Conservation (phyloP, 1,140 invertebrate species). For the Stegodyphus mimosarum region DNA sequence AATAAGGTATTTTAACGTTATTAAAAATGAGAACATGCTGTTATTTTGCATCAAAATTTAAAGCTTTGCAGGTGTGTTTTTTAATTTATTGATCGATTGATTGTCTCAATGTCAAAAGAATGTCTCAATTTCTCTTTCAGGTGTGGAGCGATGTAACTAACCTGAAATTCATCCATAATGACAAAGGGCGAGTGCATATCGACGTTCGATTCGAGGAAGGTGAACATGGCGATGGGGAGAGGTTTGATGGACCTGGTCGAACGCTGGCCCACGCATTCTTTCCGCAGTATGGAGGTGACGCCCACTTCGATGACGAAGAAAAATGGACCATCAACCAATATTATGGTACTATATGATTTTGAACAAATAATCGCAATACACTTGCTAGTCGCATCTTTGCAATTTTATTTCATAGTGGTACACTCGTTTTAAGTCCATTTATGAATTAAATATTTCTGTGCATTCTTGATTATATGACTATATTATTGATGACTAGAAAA, state of each 20-base stretch:
- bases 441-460: too few species aligned
- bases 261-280: constrained; percentile 94
- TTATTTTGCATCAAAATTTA: too few species aligned
- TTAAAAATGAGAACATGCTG: too few species aligned
- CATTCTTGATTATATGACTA: too few species aligned
- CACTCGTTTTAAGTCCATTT: too few species aligned
- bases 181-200: constrained; percentile 82
- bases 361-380: neutral
- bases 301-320: constrained; percentile 87
- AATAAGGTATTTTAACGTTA: too few species aligned
- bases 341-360: constrained; percentile 69
- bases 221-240: constrained; percentile 93
- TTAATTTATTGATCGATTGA: too few species aligned
- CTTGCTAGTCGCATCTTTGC: too few species aligned
- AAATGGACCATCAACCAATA: constrained; percentile 84
- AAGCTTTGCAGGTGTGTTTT: too few species aligned
- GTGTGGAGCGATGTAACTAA: constrained; percentile 90
- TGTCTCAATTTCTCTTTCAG: constrained; percentile 55
- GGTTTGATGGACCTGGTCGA: constrained; percentile 88
- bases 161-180: constrained; percentile 82
- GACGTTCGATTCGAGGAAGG: constrained; percentile 82
- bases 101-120: too few species aligned
- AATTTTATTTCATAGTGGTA: too few species aligned
- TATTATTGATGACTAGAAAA: too few species aligned
- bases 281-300: constrained; percentile 93